Conservation (phyloP, 2,113 vertebrate species). For the Larimichthys crocea region DNA sequence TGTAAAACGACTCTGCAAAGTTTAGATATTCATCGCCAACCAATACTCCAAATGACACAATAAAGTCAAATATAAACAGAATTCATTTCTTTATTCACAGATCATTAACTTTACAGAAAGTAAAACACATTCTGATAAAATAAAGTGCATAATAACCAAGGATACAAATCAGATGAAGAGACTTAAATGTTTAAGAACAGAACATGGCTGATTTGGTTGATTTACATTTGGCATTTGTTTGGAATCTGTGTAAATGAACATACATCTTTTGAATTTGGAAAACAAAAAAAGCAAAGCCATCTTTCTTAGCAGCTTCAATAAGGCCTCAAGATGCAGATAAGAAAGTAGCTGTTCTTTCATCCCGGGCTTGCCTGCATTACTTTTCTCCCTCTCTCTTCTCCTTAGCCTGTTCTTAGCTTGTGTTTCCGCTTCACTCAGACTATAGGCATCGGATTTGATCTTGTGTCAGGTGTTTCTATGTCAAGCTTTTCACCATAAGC, state of each 20-base stretch:
- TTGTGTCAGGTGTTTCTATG: constrained; percentile 29
- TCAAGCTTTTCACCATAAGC: constrained; percentile 18
- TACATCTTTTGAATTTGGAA: background rate
- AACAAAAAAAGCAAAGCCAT: constrained; percentile 1
- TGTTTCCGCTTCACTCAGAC: constrained; percentile 12
- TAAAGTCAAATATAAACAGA: background rate
- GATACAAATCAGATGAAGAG: constrained; percentile 5
- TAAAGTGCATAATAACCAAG: constrained; percentile 51
- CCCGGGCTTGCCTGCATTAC: background rate
- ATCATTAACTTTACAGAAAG: constrained; percentile 19
- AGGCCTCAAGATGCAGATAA: constrained; percentile 44
- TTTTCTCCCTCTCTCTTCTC: constrained; percentile 4
- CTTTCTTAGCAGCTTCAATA: constrained; percentile 8
- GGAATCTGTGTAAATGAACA: constrained; percentile 10
- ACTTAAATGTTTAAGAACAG: constrained; percentile 3
- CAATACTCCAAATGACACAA: background rate
- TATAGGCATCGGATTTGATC: constrained; percentile 35
- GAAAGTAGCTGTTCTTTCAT: background rate
- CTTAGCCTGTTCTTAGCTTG: constrained; percentile 3
- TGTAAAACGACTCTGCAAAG: too few relatives aligned
- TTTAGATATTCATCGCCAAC: too few relatives aligned
- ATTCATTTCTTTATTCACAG: constrained; percentile 52
- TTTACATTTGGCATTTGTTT: constrained; percentile 57
- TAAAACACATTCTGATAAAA: constrained; percentile 38
- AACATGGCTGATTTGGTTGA: constrained; percentile 40